phyloP scores from a whole-genome alignment of 2,113 vertebrate species.

The Ovibos moschatus region DNA sequence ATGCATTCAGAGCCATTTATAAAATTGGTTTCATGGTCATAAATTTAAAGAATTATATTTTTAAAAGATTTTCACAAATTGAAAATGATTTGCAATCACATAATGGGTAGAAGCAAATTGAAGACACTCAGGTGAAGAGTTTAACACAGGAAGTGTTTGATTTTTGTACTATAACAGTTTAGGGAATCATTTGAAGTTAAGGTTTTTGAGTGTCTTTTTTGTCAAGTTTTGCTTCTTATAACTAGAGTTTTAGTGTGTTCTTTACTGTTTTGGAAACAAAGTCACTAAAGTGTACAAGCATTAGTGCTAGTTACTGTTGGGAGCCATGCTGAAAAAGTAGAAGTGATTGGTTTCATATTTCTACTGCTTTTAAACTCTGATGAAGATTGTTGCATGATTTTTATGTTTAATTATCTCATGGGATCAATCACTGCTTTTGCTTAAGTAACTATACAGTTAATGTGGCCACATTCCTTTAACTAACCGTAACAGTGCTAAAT shows the following conservation, averaged over 20 bases:
- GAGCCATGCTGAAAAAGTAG: background rate
- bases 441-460: background rate
- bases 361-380: background rate
- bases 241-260: background rate
- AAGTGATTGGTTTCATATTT: background rate
- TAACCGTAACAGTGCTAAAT: background rate
- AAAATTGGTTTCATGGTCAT: conserved; percentile 24
- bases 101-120: conserved; percentile 35
- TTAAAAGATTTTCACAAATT: conserved; percentile 23
- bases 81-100: conserved; percentile 51
- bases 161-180: background rate
- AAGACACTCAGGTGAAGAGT: conserved; percentile 18
- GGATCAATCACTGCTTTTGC: background rate
- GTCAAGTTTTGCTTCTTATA: background rate
- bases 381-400: background rate
- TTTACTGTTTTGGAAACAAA: conserved; percentile 1
- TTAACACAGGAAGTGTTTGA: background rate
- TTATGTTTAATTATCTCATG: background rate
- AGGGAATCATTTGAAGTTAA: background rate
- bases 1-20: conserved; percentile 49
- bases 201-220: background rate
- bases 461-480: background rate
- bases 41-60: conserved; percentile 29
- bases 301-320: background rate
- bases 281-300: background rate